Conservation (phyloP, 2,113 vertebrate species). For the Sturnus vulgaris region DNA sequence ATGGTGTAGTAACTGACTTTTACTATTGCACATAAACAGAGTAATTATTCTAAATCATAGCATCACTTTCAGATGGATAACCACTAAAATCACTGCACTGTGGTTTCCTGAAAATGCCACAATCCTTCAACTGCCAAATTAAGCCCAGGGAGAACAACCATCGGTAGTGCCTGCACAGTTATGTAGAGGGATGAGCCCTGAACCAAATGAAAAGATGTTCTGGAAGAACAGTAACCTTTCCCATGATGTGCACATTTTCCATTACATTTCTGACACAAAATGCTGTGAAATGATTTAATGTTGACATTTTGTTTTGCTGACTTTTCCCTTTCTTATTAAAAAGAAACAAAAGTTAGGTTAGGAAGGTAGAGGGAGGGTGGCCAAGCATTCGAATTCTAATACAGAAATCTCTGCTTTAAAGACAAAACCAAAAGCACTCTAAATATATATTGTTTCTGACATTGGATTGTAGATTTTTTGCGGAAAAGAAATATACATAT, state of each 20-base stretch:
- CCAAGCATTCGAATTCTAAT: conserved; percentile 80
- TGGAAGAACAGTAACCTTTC: conserved; percentile 88
- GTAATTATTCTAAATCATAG: conserved; percentile 71
- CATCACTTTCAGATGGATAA: conserved; percentile 67
- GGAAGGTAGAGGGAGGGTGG: conserved; percentile 72
- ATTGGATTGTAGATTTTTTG: not conserved
- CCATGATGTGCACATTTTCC: conserved; percentile 83
- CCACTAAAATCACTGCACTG: conserved; percentile 78
- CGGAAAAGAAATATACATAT: not conserved
- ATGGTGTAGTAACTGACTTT: conserved; percentile 64
- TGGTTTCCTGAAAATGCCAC: conserved; percentile 81
- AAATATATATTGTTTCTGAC: conserved; percentile 7
- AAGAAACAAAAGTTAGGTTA: conserved; percentile 74
- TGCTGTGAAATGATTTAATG: conserved; percentile 90
- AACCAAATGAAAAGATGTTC: conserved; percentile 75
- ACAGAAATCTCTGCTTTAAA: conserved; percentile 35
- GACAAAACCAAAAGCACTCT: not conserved
- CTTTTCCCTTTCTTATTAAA: conserved; percentile 77
- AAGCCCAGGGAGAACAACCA: conserved; percentile 65
- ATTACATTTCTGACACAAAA: conserved; percentile 87
- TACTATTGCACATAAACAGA: conserved; percentile 70
- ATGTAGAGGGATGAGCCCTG: conserved; percentile 70
- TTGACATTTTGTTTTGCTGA: conserved; percentile 97
- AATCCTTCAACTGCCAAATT: conserved; percentile 82
- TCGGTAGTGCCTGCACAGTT: conserved; percentile 60